phyloP scores from a whole-genome alignment of 2,113 vertebrate species.

The Chaetorhynchus papuensis region DNA sequence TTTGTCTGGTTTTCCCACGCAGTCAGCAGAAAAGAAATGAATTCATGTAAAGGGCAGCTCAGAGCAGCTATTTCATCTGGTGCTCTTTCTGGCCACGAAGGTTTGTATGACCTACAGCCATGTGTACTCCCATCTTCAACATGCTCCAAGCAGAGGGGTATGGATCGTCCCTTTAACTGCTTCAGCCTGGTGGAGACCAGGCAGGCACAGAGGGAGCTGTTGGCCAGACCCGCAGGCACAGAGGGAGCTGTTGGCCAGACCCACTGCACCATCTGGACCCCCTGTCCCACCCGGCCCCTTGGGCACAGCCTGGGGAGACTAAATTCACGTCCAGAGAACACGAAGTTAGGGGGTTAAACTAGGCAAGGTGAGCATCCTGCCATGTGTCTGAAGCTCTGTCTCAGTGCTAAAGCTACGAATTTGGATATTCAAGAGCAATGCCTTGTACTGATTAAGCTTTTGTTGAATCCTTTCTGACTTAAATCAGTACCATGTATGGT shows the following conservation, averaged over 20 bases:
- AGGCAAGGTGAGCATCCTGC: neutral
- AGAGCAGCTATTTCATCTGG: neutral
- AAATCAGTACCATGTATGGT: neutral
- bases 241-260: too few species aligned
- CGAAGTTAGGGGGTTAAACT: neutral
- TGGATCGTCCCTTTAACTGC: neutral
- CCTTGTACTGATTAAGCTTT: neutral
- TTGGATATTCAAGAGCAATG: neutral
- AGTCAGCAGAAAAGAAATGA: neutral
- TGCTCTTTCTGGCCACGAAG: neutral
- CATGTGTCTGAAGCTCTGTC: neutral
- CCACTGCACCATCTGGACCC: neutral
- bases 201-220: neutral
- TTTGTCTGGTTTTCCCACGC: neutral
- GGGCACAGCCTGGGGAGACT: neutral
- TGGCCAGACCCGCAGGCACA: too few species aligned
- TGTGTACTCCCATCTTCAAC: neutral
- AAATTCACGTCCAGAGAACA: neutral
- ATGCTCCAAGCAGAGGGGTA: accelerated
- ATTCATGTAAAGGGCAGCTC: neutral
- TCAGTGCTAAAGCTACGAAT: accelerated
- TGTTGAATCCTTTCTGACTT: neutral
- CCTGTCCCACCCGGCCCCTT: neutral
- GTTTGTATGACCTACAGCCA: neutral
- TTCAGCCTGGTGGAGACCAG: neutral